These are phyloP conservation scores for Cheilosia grossa DNA, from an alignment of 2,888 invertebrate species.

Conservation along the genomic window DNA sequence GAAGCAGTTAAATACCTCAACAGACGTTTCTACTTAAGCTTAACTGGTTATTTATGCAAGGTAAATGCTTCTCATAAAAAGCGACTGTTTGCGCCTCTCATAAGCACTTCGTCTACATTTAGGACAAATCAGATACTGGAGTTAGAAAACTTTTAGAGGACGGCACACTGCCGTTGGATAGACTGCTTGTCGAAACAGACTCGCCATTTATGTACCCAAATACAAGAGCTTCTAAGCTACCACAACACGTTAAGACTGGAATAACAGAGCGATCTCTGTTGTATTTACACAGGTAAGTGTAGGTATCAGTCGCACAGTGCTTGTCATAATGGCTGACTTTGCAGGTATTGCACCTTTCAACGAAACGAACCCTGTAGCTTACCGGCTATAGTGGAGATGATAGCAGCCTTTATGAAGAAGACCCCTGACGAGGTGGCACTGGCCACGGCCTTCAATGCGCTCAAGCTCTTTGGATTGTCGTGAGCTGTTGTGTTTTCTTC, in stretches of 20 bases:
- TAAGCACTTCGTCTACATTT: constrained; percentile 78
- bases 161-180: constrained; percentile 91
- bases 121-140: constrained; percentile 96
- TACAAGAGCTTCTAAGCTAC: constrained; percentile 95
- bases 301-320: background rate
- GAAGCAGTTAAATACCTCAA: constrained; percentile 93
- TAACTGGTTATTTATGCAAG: constrained; percentile 87
- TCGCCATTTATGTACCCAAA: constrained; percentile 98
- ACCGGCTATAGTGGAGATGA: constrained; percentile 96
- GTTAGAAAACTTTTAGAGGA: constrained; percentile 92
- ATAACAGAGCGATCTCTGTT: constrained; percentile 90
- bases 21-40: constrained; percentile 93
- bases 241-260: constrained; percentile 93
- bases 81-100: background rate
- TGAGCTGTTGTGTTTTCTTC: constrained; percentile 84
- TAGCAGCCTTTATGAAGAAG: constrained; percentile 94
- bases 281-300: constrained; percentile 82
- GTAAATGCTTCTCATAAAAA: constrained; percentile 53
- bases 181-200: constrained; percentile 95
- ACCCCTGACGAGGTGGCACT: constrained; percentile 95
- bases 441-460: constrained; percentile 95
- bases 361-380: constrained; percentile 97
- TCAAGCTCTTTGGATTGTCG: constrained; percentile 94
- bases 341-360: constrained; percentile 95
- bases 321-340: background rate